These are phyloP conservation scores for Thereva nobilitata DNA, from an alignment of 2,888 invertebrate genomes.

Conservation along the genomic window DNA sequence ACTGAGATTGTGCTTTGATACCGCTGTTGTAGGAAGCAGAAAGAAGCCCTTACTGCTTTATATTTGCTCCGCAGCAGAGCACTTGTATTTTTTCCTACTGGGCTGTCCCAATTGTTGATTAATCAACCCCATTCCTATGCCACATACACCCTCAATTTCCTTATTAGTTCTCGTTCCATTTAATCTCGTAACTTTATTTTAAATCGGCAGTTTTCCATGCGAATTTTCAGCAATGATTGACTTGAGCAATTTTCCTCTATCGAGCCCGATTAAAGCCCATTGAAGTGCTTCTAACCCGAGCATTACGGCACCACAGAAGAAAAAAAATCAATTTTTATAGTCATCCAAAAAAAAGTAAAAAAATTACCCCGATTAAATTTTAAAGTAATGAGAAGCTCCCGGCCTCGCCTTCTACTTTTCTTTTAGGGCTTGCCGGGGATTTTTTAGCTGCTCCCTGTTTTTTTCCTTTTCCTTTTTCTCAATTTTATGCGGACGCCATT, in stretches of 20 bases:
- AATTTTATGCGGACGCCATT: not conserved
- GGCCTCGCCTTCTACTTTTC: conserved; percentile 32
- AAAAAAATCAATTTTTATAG: conserved; percentile 36
- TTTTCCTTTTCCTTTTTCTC: conserved; percentile 1
- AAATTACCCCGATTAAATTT: conserved; percentile 34
- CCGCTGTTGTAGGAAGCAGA: too few relatives aligned
- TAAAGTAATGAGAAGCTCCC: conserved; percentile 31
- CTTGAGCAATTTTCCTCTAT: not conserved
- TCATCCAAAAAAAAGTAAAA: conserved; percentile 6
- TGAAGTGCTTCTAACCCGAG: not conserved
- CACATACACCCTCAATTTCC: too few relatives aligned
- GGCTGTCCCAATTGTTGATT: too few relatives aligned
- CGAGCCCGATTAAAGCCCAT: not conserved
- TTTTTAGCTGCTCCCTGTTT: conserved; percentile 22
- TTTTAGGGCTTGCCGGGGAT: conserved; percentile 27
- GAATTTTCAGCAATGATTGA: too few relatives aligned
- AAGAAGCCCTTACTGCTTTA: too few relatives aligned
- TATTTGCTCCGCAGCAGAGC: too few relatives aligned
- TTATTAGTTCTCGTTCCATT: too few relatives aligned
- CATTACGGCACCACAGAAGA: not conserved
- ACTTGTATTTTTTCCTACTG: too few relatives aligned
- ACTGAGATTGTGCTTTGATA: too few relatives aligned
- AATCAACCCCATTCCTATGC: too few relatives aligned
- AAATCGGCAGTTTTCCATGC: too few relatives aligned
- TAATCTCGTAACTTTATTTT: too few relatives aligned